Base-by-base conservation (phyloP, 2,888 invertebrate species). In the Syritta pipiens region DNA sequence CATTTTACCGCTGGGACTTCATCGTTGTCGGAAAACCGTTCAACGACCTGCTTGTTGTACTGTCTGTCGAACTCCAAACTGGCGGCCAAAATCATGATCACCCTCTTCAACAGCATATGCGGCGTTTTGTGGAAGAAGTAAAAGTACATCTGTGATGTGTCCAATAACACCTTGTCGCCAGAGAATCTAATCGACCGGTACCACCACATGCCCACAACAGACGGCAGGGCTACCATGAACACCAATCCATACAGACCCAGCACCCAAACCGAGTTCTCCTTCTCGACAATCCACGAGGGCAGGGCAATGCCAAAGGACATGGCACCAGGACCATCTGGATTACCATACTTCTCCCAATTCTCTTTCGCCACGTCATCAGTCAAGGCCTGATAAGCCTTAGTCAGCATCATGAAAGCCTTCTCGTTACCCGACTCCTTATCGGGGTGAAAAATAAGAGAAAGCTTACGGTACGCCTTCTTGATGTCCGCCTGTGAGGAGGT, bases 261-360 rank as follows among this genome's bases (percentile, higher is more conserved):
- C 4, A 98, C 98, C 97, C 97, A 98, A 19, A 99, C 94, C 83
- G 98, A 98, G 88, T 99, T 99, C 89, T 99, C 97, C 88, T 99
- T 98, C 86, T 99, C 98, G 6, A 99, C 98, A 88, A 99, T 98
- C 99, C 99, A 99, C 60, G 99, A 98, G 4, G 99, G 99, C 59
- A 99, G 89, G 4, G 99, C 99, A 87, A 99, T 99, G 69, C 99
- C 99, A 92, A 99, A 99, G 84, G 97, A 97, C 93, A 98, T 99
- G 19, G 98, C 99, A 81, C 98, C 98, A 0, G 99, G 99, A 2
- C 99, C 99, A 91, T 99, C 99, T 1, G 99, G 99, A 91, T 99
- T 99, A 17, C 99, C 99, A 92, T 98, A 98, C 88, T 96, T 96
- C 87, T 99, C 98, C 97, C 98, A 99, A 90, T 99, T 99, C 87